These are phyloP conservation scores for Sapajus apella DNA, from an alignment of 2,113 vertebrate genomes.

Conservation along the genomic window DNA sequence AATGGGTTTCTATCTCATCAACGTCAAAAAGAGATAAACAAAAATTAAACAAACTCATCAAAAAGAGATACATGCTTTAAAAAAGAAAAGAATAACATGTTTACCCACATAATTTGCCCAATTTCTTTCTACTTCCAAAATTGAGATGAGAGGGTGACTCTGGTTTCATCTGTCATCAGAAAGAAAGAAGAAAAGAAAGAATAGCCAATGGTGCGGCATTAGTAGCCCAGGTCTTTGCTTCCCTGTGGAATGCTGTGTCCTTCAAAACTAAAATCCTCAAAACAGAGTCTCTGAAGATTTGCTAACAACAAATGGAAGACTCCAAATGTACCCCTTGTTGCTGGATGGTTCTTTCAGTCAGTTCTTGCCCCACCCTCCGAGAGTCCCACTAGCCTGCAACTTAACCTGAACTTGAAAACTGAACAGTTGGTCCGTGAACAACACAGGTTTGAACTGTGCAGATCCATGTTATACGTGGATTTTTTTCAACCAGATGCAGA, in stretches of 20 bases:
- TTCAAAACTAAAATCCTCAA: background rate
- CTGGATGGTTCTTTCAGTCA: background rate
- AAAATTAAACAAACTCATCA: background rate
- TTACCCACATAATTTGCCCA: background rate
- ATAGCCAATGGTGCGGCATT: fast-evolving
- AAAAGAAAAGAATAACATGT: background rate
- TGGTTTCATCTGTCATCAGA: background rate
- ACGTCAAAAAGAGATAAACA: background rate
- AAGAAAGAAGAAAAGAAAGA: background rate
- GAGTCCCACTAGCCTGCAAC: background rate
- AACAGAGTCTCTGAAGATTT: background rate
- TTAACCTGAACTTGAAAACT: background rate
- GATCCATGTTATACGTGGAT: background rate
- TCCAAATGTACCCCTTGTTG: background rate
- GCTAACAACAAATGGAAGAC: background rate
- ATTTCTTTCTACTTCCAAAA: conserved; percentile 11
- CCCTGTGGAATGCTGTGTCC: background rate
- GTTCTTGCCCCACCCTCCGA: background rate
- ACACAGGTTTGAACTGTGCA: background rate
- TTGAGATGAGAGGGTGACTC: background rate
- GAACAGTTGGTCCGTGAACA: background rate
- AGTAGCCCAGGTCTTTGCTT: no score
- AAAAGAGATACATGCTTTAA: background rate
- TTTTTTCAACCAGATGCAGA: background rate
- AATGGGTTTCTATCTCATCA: background rate